Conservation (phyloP, 2,888 invertebrate genomes). For the Xylocampa areola region DNA sequence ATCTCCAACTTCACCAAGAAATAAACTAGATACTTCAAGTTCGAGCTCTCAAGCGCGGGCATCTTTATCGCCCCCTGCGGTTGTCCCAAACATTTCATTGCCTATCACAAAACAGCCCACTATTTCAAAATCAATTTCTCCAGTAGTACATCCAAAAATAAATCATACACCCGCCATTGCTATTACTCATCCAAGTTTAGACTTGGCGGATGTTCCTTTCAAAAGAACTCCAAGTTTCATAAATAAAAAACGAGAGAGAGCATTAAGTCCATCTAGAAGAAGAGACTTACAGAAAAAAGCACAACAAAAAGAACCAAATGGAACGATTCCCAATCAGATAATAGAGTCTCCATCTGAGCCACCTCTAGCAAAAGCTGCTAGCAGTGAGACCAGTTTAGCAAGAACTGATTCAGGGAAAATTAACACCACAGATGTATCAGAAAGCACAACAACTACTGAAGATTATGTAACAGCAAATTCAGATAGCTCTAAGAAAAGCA, state of each 20-base stretch:
- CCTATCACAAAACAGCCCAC: conserved; percentile 87
- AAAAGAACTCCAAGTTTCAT: conserved; percentile 87
- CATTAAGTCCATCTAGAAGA: conserved; percentile 86
- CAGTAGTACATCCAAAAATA: conserved; percentile 72
- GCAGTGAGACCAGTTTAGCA: conserved; percentile 88
- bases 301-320: conserved; percentile 82
- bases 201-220: conserved; percentile 84
- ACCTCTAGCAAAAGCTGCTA: conserved; percentile 73
- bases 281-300: conserved; percentile 83
- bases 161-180: conserved; percentile 89
- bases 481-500: conserved; percentile 92
- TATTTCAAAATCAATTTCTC: conserved; percentile 76
- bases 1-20: conserved; percentile 87
- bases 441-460: conserved; percentile 95
- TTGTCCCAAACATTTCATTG: conserved; percentile 80
- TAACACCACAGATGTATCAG: conserved; percentile 94
- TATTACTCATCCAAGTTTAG: conserved; percentile 89
- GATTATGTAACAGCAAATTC: conserved; percentile 96
- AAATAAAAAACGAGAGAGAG: conserved; percentile 87
- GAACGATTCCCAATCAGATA: conserved; percentile 79
- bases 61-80: conserved; percentile 85
- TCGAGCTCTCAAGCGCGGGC: conserved; percentile 78
- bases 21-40: conserved; percentile 84
- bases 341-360: conserved; percentile 80
- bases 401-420: conserved; percentile 93